Evolutionary conservation across 2,797 vertebrate species (phyloP).

Genomic region (Peromyscus attwateri): DNA sequence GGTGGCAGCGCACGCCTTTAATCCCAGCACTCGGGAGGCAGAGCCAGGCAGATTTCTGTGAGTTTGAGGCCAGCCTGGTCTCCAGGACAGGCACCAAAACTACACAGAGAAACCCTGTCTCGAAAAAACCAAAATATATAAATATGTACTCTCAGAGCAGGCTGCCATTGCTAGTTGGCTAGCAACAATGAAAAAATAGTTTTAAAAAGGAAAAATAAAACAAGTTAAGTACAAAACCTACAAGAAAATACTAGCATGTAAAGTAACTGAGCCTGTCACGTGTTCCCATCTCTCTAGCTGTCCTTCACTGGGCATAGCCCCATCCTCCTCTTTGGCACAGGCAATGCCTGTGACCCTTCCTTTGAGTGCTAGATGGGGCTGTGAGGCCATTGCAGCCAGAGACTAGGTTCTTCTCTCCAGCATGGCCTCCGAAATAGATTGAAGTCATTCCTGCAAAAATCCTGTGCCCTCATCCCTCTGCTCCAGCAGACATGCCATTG

Average conservation of each 20-base stretch:
- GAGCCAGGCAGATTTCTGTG: too few species aligned
- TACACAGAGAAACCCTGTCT: too few species aligned
- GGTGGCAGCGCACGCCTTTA: too few species aligned
- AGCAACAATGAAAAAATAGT: background rate
- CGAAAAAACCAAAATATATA: too few species aligned
- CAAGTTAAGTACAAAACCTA: background rate
- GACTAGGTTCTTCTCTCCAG: background rate
- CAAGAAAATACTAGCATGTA: background rate
- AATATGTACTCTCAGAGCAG: background rate
- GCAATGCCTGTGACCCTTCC: background rate
- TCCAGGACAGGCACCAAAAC: too few species aligned
- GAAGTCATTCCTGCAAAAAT: background rate
- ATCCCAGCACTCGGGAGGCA: too few species aligned
- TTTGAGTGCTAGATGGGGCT: background rate
- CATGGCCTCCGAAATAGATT: background rate
- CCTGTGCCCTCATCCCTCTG: background rate
- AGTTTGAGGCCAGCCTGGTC: too few species aligned
- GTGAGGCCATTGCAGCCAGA: background rate
- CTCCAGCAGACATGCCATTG: background rate
- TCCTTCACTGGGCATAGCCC: background rate
- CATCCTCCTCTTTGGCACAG: fast-evolving
- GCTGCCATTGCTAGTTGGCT: background rate
- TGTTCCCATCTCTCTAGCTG: background rate
- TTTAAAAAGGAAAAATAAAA: slow-evolving; percentile 19
- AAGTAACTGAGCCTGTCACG: background rate